Conservation (phyloP, 2,888 invertebrate genomes). For the Phytoseiulus persimilis region DNA sequence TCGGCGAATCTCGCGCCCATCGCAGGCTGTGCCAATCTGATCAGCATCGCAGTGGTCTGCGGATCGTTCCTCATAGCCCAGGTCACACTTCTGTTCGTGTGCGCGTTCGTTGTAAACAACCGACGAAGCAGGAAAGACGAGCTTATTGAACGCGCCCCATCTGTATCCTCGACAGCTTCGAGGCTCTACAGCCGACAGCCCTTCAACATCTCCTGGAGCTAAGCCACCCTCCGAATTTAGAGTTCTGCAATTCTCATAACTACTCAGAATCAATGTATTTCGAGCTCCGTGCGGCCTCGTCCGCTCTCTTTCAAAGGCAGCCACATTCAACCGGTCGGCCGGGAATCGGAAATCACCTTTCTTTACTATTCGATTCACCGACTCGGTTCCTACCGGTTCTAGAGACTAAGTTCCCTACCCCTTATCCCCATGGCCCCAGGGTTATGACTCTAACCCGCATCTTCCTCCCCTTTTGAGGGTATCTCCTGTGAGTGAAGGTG, state of each 20-base stretch:
- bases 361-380: background rate
- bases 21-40: constrained; percentile 34
- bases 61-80: constrained; percentile 37
- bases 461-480: background rate
- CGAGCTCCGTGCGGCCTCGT: background rate
- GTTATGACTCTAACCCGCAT: background rate
- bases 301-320: background rate
- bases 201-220: constrained; percentile 34
- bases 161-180: constrained; percentile 35
- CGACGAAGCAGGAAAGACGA: constrained; percentile 37
- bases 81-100: constrained; percentile 38
- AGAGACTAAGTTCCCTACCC: background rate
- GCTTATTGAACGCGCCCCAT: constrained; percentile 23
- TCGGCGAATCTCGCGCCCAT: constrained; percentile 22
- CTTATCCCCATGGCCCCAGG: background rate
- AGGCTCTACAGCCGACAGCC: constrained; percentile 36
- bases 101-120: constrained; percentile 26
- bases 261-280: background rate
- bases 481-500: background rate
- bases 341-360: background rate
- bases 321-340: background rate
- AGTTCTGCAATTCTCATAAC: background rate
- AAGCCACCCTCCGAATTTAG: background rate
- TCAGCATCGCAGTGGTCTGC: constrained; percentile 35
- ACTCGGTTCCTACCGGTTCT: background rate